Evolutionary conservation across 2,113 vertebrate genomes (phyloP).

Genomic region (Muscicapa adusta): DNA sequence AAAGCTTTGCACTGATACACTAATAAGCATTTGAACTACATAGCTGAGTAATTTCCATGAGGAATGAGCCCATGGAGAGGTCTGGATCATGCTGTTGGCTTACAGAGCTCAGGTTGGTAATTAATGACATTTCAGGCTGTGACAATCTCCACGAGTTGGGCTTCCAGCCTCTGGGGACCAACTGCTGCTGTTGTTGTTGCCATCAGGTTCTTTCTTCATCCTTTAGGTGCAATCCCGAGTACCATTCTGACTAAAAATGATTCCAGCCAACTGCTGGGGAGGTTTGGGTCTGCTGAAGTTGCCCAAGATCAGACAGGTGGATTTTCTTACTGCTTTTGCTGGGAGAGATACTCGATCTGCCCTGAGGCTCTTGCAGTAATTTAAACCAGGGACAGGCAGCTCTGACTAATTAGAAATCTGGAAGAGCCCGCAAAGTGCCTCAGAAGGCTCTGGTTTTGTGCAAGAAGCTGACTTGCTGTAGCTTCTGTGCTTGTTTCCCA

Average conservation of each 20-base stretch:
- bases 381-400: not conserved
- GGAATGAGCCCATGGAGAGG: not conserved
- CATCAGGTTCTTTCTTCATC: not conserved
- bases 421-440: not conserved
- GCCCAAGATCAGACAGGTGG: not conserved
- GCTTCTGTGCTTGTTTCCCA: not conserved
- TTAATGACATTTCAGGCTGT: not conserved
- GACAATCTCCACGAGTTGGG: not conserved
- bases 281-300: not conserved
- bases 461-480: not conserved
- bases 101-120: not conserved
- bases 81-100: not conserved
- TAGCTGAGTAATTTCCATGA: not conserved
- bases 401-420: constrained; percentile 14
- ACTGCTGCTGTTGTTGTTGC: not conserved
- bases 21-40: constrained; percentile 11
- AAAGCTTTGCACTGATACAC: not conserved
- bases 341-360: not conserved
- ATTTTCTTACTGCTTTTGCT: not conserved
- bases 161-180: not conserved
- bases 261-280: not conserved
- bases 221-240: not conserved
- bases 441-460: not conserved
- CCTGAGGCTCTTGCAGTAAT: not conserved
- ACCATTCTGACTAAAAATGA: not conserved